Percentiles rank a stretch among this genome's conserved stretches.
These are phyloP conservation scores for Caenorhabditis japonica DNA, from an alignment of 2,888 invertebrate genomes.

Conservation along the genomic window DNA sequence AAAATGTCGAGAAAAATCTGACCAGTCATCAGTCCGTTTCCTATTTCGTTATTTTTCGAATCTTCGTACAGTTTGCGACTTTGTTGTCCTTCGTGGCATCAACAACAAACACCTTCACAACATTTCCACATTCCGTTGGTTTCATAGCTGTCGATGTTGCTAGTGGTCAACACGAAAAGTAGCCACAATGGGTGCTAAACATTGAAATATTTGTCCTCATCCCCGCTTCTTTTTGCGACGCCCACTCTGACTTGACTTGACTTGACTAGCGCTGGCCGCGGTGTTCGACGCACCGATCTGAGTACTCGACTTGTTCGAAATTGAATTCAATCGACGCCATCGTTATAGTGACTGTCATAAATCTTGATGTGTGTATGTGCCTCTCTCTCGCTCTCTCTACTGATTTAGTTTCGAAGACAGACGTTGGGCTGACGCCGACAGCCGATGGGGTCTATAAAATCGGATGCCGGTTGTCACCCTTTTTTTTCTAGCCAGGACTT, in stretches of 20 bases:
- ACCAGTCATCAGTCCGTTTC: too few species aligned
- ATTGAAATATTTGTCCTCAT: constrained; percentile 7
- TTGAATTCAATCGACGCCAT: background rate
- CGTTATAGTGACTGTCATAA: constrained; percentile 8
- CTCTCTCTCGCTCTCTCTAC: too few species aligned
- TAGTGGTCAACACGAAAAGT: constrained; percentile 9
- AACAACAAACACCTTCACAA: background rate
- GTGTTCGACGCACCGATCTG: constrained; percentile 7
- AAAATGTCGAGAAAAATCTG: too few species aligned
- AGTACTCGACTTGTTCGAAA: too few species aligned
- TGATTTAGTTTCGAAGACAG: constrained; percentile 23
- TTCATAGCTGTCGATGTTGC: too few species aligned
- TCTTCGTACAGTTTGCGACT: too few species aligned
- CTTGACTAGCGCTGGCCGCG: too few species aligned
- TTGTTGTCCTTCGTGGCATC: too few species aligned
- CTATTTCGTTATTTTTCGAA: too few species aligned
- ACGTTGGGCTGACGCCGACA: constrained; percentile 11
- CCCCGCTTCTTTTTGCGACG: constrained; percentile 3
- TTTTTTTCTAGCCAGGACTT: background rate
- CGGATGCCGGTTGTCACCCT: background rate
- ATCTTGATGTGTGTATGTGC: too few species aligned
- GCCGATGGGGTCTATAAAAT: constrained; percentile 4
- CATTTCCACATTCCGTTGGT: background rate
- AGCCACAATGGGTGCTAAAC: constrained; percentile 1
- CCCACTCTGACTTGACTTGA: constrained; percentile 5